Base-by-base conservation (phyloP, 2,113 vertebrate genomes). In the Donacobius atricapilla region DNA sequence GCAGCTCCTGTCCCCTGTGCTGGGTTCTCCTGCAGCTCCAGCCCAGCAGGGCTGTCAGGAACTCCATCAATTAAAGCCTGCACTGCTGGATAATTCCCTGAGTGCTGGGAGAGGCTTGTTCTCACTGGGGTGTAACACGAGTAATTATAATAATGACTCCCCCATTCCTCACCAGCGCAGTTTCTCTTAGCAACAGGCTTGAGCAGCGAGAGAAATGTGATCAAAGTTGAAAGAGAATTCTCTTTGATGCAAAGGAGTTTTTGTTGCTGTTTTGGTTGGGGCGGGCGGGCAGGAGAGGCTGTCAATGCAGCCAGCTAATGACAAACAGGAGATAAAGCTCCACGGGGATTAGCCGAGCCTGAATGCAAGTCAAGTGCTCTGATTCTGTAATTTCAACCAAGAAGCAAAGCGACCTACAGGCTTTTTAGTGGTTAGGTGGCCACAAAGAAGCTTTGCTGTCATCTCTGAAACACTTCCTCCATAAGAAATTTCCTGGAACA, bases 301-400 rank as follows among this genome's bases (percentile, higher is more conserved):
- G 94, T 82, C 89, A 39, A 17, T 96, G 95, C 85, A 42, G 75
- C 8, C 85, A 81, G 79, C 89, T 96, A 96, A 91, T 95, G 88
- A 93, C 84, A 95, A 95, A 69, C 90, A 82, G 40, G 89, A 93
- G 88, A 84, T 94, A 94, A 96, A 95, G 73, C 91, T 95, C 94
- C 75, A 21, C 7, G 47, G 88, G 94, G 95, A 93, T 96, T 96
- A 95, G 76, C 11, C 11, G 69, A 92, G 88, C n/a, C 90, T 95
- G 88, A 95, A 94, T 96, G 91, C 90, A 91, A 97, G 93, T 96
- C 96, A 98, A 97, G 93, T 97, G 97, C 87, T 91, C 88, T 80
- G 91, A 93, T 97, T 97, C 96, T 97, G 95, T 94, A 65, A 97
- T 96, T 96, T 97, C 95, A 95, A 78, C 95, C 94, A 87, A 94